Evolutionary conservation across 2,797 vertebrate genomes (phyloP).

Genomic region (Spinus pinus): DNA sequence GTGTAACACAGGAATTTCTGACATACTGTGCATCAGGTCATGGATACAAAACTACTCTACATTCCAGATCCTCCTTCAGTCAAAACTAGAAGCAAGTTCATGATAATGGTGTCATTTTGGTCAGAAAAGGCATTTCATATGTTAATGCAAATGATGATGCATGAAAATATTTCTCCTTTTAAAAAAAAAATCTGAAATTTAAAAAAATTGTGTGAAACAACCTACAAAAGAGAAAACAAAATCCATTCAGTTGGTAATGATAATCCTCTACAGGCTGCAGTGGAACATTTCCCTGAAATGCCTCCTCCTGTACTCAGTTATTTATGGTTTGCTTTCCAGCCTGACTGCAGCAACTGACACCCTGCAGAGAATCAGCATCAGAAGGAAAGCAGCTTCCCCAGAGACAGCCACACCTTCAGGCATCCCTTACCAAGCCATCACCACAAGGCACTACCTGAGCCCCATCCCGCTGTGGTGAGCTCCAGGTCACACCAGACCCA

Average conservation of each 20-base stretch:
- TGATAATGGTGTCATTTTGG: background rate
- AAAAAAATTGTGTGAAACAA: background rate
- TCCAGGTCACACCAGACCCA: accelerated
- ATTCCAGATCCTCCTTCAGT: background rate
- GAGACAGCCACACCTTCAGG: background rate
- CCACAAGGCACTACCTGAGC: background rate
- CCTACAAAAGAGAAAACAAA: background rate
- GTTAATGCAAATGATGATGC: background rate
- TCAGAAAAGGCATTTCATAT: background rate
- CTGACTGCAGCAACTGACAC: background rate
- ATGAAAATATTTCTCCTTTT: background rate
- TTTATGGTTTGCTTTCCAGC: slow-evolving; percentile 13
- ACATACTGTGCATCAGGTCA: background rate
- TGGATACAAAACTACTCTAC: background rate
- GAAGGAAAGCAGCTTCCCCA: background rate
- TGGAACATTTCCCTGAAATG: background rate
- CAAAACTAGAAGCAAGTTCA: background rate
- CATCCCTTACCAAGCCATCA: background rate
- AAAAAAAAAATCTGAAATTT: background rate
- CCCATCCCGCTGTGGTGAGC: accelerated
- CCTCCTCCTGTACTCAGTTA: background rate
- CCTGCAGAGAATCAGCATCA: background rate
- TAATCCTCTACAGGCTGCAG: background rate
- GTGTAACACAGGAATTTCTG: background rate
- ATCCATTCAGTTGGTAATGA: background rate